Evolutionary conservation across 1,140 invertebrate species (phyloP).

Genomic region (Marisa cornuarietis): DNA sequence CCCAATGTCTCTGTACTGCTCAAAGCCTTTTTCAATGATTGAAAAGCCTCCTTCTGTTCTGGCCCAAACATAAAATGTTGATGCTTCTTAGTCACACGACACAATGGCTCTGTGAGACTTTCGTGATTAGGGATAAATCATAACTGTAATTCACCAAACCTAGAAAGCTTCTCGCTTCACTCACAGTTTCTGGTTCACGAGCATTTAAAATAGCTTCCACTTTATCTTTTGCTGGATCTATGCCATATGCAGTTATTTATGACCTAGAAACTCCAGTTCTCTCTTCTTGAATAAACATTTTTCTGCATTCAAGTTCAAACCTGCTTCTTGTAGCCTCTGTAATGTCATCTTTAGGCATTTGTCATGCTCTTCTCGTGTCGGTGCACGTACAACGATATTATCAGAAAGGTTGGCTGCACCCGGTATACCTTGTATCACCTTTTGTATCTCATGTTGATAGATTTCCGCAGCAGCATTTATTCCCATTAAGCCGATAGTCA

Average conservation of each 20-base stretch:
- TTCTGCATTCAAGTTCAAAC: slow-evolving; percentile 32
- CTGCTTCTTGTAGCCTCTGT: slow-evolving; percentile 22
- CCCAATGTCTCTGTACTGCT: slow-evolving; percentile 10
- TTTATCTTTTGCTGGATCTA: not conserved
- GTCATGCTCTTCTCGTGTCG: no score
- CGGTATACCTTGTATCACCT: no score
- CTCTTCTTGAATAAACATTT: slow-evolving; percentile 41
- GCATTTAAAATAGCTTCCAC: slow-evolving; percentile 29
- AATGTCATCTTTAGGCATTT: no score
- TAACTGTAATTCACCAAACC: slow-evolving; percentile 34
- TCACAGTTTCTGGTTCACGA: slow-evolving; percentile 19
- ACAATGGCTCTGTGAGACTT: slow-evolving; percentile 28
- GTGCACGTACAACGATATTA: no score
- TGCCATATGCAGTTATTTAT: slow-evolving; percentile 24
- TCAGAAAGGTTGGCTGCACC: no score
- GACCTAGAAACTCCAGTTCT: slow-evolving; percentile 41
- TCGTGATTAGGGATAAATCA: slow-evolving; percentile 31
- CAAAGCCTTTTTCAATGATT: slow-evolving; percentile 5
- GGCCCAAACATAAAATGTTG: slow-evolving; percentile 13
- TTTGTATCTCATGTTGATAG: no score
- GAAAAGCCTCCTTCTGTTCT: slow-evolving; percentile 6
- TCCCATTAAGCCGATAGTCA: no score
- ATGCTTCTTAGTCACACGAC: slow-evolving; percentile 30
- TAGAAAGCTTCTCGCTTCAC: slow-evolving; percentile 34
- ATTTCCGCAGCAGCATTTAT: no score